Evolutionary conservation across 2,888 invertebrate genomes (phyloP).

Genomic region (Pimpla rufipes): DNA sequence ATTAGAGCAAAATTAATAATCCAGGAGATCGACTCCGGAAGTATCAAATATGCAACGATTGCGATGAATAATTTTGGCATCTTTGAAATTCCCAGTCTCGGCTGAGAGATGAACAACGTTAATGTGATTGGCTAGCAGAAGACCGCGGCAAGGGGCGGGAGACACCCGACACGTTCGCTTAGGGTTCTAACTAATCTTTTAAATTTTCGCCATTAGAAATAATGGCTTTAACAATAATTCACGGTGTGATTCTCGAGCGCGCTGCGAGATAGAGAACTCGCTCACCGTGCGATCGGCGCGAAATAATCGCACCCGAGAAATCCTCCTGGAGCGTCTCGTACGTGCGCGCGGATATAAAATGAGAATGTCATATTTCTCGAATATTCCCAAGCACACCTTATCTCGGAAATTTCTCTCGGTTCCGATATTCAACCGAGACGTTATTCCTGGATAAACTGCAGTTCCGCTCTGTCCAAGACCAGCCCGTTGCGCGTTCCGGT

Average conservation of each 20-base stretch:
- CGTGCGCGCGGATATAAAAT: conserved; percentile 51
- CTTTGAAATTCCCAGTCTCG: background rate
- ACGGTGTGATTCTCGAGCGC: conserved; percentile 10
- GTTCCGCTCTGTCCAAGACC: conserved; percentile 45
- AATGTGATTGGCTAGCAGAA: background rate
- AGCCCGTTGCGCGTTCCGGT: conserved; percentile 15
- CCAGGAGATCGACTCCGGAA: too few species aligned
- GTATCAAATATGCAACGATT: background rate
- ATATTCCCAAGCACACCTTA: conserved; percentile 63
- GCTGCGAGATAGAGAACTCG: conserved; percentile 27
- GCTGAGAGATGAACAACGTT: background rate
- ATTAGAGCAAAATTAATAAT: too few species aligned
- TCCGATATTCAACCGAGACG: conserved; percentile 64
- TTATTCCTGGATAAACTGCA: conserved; percentile 65
- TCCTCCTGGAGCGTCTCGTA: conserved; percentile 29
- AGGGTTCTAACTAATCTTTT: background rate
- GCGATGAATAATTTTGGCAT: background rate
- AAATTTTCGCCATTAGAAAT: conserved; percentile 15
- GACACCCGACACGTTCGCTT: background rate
- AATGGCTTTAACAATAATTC: conserved; percentile 48
- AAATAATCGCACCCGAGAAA: conserved; percentile 51
- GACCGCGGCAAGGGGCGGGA: background rate
- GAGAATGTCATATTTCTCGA: conserved; percentile 65
- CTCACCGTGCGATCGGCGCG: conserved; percentile 37
- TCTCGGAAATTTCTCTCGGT: conserved; percentile 66